Conservation (phyloP, 1,140 invertebrate species). For the Macrobrachium nipponense region DNA sequence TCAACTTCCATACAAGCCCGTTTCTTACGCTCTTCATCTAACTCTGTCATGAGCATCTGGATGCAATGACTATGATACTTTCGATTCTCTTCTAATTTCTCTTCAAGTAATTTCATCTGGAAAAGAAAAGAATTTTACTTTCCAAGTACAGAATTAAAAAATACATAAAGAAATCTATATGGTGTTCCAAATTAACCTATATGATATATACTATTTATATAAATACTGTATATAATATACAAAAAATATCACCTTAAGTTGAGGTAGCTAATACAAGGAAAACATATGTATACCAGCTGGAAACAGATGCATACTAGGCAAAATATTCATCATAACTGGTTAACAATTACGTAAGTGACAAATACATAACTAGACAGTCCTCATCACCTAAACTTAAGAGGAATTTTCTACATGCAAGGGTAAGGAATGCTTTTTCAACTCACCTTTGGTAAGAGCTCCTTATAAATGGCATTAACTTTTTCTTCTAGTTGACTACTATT, state of each 20-base stretch:
- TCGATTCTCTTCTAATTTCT: constrained; percentile 49
- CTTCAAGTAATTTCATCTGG: constrained; percentile 51
- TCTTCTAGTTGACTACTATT: constrained; percentile 30
- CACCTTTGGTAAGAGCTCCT: constrained; percentile 47
- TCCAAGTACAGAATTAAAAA: neutral
- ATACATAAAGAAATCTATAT: neutral
- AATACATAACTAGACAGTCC: no score
- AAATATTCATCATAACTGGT: no score
- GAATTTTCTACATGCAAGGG: neutral
- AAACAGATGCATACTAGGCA: no score
- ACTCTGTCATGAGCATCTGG: constrained; percentile 50
- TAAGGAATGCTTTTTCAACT: neutral
- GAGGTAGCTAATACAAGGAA: no score
- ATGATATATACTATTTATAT: neutral
- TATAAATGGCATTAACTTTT: constrained; percentile 49
- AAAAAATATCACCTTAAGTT: no score
- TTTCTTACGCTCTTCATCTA: constrained; percentile 61
- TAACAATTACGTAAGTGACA: no score
- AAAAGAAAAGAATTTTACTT: neutral
- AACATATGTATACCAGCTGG: no score
- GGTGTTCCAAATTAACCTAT: neutral
- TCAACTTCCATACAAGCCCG: constrained; percentile 59
- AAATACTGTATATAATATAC: no score
- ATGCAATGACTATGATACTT: constrained; percentile 50
- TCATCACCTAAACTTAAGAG: neutral